Percentiles rank a stretch among this genome's conserved stretches.
These are phyloP conservation scores for Bufo bufo DNA, from an alignment of 2,113 vertebrate species.

Conservation along the genomic window DNA sequence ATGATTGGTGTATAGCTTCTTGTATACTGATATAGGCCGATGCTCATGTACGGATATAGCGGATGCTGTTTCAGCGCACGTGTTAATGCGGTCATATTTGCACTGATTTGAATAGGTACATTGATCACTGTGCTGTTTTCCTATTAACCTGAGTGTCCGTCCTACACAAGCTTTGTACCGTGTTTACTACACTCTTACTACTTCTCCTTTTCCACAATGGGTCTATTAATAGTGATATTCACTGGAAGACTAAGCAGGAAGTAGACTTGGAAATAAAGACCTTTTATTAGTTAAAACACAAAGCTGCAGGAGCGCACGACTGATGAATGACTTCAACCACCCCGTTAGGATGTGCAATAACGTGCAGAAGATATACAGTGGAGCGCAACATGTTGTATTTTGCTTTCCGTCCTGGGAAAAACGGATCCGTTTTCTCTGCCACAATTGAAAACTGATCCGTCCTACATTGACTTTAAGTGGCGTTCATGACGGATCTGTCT, in stretches of 20 bases:
- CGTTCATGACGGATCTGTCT: no score
- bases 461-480: no score
- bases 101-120: slow-evolving; percentile 36
- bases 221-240: not conserved
- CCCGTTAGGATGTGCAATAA: not conserved
- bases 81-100: not conserved
- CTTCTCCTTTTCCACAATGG: slow-evolving; percentile 47
- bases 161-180: not conserved
- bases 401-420: no score
- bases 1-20: no score
- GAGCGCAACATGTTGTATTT: no score
- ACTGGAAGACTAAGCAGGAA: slow-evolving; percentile 17
- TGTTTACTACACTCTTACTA: not conserved
- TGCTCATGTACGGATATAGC: not conserved
- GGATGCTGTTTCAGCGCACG: no score
- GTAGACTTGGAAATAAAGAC: not conserved
- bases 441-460: no score
- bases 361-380: no score
- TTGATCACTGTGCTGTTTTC: not conserved
- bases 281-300: not conserved
- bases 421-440: no score
- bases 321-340: not conserved
- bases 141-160: not conserved
- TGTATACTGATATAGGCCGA: not conserved
- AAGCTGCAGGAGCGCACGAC: not conserved